Evolutionary conservation across 2,113 vertebrate species (phyloP), one percentile per base, ranked within the genome.

Genomic region (Pardalotus punctatus): DNA sequence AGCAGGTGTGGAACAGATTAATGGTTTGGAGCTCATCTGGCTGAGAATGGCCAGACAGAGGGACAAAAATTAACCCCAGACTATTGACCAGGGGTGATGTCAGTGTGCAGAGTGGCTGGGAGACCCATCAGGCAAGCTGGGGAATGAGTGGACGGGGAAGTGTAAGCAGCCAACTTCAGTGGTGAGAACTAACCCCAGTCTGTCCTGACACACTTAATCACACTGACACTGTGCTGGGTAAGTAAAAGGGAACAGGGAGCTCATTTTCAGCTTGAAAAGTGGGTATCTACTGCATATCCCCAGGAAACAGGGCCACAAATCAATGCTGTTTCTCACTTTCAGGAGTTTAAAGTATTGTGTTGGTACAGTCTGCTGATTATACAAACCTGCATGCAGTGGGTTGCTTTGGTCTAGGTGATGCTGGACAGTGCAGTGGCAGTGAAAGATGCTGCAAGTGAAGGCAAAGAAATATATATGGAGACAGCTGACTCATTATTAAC

Each of bases 1-100:
- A 94, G 91, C 61, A 80, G 86, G 76, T 87, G 43, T 91, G 89
- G 91, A 92, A 86, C 69, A 83, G 80, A 94, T 91, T 86, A 73
- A 84, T 64, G 35, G 18, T 81, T 45, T 86, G 72, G 78, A 90
- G 78, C 84, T 91, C 89, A 93, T 67, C 80, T 89, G 81, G 80
- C 57, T 74, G 53, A 64, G 80, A 67, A 86, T 31, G 58, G 31
- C 29, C 38, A 81, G 83, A 58, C 29, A 67, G 7, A 90, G 72
- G 73, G 47, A 67, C 38, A 83, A 87, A 93, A 93, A 76, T 80
- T 57, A 76, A 90, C 73, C 29, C 66, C 43, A 57, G 38, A 74
- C 35, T 62, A 25, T 58, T 86, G 94, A 74, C 76, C 38, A 61
- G 58, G 25, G n/a, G 11, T 51, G 47, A 50, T 84, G 35, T 35